Percentiles rank a stretch among this genome's conserved stretches.
phyloP scores from a whole-genome alignment of 2,888 invertebrate species.

The Cybosia mesomella region DNA sequence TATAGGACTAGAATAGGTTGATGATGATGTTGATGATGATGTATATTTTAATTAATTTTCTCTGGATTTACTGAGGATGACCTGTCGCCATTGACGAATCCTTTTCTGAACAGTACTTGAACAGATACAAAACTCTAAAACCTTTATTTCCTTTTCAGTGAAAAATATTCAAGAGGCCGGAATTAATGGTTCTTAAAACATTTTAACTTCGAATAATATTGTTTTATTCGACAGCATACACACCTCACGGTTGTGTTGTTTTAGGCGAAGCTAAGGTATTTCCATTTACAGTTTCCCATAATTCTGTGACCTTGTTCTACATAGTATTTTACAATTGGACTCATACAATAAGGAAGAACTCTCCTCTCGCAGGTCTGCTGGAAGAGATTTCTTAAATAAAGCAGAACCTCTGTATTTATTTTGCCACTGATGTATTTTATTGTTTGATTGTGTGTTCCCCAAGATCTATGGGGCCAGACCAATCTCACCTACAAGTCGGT shows the following conservation, averaged over 20 bases:
- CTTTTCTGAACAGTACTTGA: background rate
- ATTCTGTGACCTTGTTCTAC: background rate
- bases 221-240: background rate
- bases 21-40: too few species aligned
- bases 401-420: too few species aligned
- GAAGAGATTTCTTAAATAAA: too few species aligned
- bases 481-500: too few species aligned
- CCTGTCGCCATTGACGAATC: background rate
- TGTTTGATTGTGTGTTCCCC: too few species aligned
- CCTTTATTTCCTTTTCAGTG: background rate
- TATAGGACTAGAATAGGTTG: too few species aligned
- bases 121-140: background rate
- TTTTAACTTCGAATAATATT: conserved; percentile 11
- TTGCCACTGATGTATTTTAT: too few species aligned
- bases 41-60: too few species aligned
- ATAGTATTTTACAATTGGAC: background rate
- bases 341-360: background rate
- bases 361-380: too few species aligned
- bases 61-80: too few species aligned
- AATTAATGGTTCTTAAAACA: background rate
- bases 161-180: background rate
- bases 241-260: conserved; percentile 2
- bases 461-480: background rate
- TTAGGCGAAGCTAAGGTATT: conserved; percentile 1
- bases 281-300: conserved; percentile 2